These are phyloP conservation scores for Xenops minutus DNA, from an alignment of 2,797 vertebrate species.

Conservation along the genomic window DNA sequence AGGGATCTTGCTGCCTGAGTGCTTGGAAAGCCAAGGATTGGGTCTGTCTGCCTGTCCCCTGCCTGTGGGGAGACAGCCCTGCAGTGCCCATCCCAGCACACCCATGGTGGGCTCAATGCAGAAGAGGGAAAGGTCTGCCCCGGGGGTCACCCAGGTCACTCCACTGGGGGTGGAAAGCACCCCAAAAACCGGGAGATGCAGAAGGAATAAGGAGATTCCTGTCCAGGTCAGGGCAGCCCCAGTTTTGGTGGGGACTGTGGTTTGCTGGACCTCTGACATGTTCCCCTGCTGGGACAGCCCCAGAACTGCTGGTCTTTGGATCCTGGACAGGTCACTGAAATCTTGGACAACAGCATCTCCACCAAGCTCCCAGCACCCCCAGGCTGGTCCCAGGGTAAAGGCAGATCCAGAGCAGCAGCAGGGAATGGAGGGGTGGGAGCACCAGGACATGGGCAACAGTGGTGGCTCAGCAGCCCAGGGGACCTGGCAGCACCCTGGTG, in stretches of 20 bases:
- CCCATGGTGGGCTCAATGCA: fast-evolving
- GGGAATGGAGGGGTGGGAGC: neutral
- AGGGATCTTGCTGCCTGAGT: neutral
- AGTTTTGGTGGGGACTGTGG: neutral
- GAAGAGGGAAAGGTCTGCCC: neutral
- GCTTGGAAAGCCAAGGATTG: neutral
- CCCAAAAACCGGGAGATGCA: neutral
- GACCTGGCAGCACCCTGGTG: fast-evolving
- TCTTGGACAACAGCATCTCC: neutral
- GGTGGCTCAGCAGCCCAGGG: fast-evolving
- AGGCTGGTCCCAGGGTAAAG: neutral
- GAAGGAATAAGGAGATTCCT: neutral
- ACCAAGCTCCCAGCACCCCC: fast-evolving
- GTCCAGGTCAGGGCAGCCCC: neutral
- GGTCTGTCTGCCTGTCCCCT: no score
- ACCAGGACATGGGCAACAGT: fast-evolving
- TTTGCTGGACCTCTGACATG: neutral
- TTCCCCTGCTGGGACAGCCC: fast-evolving
- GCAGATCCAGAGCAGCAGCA: neutral
- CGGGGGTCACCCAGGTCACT: neutral
- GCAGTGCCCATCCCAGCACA: neutral
- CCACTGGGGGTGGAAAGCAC: neutral
- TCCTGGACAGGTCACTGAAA: neutral
- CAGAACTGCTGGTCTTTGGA: neutral
- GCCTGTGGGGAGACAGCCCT: neutral